Conservation (phyloP, 2,888 invertebrate genomes). For the Pseudococcus jackbeardsleyi region DNA sequence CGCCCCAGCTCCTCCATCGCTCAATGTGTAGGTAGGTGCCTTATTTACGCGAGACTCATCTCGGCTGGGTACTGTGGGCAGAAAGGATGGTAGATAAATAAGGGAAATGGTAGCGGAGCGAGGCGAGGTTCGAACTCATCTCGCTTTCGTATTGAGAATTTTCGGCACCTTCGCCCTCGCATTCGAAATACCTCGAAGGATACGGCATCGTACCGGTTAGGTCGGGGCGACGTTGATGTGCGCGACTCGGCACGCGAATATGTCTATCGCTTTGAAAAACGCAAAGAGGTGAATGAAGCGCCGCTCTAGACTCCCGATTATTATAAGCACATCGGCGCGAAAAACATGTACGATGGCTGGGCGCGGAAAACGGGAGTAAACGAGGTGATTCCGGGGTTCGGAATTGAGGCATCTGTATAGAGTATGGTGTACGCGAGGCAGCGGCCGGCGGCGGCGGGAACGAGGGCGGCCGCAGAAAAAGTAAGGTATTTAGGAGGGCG, state of each 20-base stretch:
- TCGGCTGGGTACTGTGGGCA: background rate
- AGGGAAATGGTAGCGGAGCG: background rate
- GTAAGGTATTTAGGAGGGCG: constrained; percentile 42
- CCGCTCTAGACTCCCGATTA: constrained; percentile 48
- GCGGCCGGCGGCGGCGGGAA: background rate
- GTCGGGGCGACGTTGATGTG: background rate
- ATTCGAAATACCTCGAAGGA: background rate
- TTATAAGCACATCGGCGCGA: constrained; percentile 35
- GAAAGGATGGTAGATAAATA: background rate
- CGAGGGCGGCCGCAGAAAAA: constrained; percentile 30
- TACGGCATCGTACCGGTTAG: background rate
- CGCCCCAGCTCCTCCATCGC: background rate
- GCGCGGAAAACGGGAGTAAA: background rate
- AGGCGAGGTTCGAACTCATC: background rate
- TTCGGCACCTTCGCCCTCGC: background rate
- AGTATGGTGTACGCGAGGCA: background rate
- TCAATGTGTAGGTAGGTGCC: background rate
- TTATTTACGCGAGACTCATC: background rate
- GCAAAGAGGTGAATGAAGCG: constrained; percentile 47
- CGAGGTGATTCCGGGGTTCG: constrained; percentile 57
- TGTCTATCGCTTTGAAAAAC: background rate
- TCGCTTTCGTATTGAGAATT: background rate
- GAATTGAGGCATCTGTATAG: constrained; percentile 35
- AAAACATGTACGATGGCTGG: constrained; percentile 8
- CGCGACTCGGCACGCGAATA: background rate